Conservation (phyloP, 2,888 invertebrate genomes). For the Ectemnius lituratus region DNA sequence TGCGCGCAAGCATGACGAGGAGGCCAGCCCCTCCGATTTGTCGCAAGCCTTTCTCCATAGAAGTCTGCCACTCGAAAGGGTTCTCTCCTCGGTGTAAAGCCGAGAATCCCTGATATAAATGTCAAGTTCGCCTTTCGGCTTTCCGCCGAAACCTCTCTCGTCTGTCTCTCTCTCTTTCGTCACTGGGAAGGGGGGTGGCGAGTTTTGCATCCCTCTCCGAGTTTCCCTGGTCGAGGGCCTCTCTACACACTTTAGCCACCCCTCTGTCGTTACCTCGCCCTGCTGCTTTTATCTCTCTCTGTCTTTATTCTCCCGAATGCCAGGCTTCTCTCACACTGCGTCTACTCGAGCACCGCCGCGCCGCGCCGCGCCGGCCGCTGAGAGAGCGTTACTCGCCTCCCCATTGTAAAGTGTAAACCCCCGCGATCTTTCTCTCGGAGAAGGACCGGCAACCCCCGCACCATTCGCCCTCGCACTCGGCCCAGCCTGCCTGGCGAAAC, state of each 20-base stretch:
- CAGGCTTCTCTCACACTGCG: slow-evolving; percentile 45
- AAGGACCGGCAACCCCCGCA: background rate
- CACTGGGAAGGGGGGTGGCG: slow-evolving; percentile 44
- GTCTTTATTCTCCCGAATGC: slow-evolving; percentile 18
- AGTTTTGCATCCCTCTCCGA: slow-evolving; percentile 23
- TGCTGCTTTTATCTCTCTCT: slow-evolving; percentile 21
- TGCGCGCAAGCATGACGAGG: slow-evolving; percentile 12
- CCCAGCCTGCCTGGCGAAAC: slow-evolving; percentile 48
- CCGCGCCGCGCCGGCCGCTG: no score
- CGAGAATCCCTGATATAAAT: slow-evolving; percentile 77
- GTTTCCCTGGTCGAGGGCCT: slow-evolving; percentile 49
- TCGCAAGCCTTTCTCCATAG: slow-evolving; percentile 26
- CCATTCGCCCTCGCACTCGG: slow-evolving; percentile 15
- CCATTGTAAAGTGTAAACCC: slow-evolving; percentile 43
- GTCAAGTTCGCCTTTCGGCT: slow-evolving; percentile 75
- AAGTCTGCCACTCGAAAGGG: slow-evolving; percentile 52
- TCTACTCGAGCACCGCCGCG: slow-evolving; percentile 29
- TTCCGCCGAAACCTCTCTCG: slow-evolving; percentile 51
- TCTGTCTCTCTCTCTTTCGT: slow-evolving; percentile 46
- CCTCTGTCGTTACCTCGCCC: slow-evolving; percentile 35
- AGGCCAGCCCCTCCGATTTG: background rate
- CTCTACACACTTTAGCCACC: slow-evolving; percentile 28
- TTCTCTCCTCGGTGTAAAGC: slow-evolving; percentile 72
- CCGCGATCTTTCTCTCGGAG: slow-evolving; percentile 26
- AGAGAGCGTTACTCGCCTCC: slow-evolving; percentile 39